These are phyloP conservation scores for Psilopsiagon aurifrons DNA, from an alignment of 2,113 vertebrate species.

Conservation along the genomic window DNA sequence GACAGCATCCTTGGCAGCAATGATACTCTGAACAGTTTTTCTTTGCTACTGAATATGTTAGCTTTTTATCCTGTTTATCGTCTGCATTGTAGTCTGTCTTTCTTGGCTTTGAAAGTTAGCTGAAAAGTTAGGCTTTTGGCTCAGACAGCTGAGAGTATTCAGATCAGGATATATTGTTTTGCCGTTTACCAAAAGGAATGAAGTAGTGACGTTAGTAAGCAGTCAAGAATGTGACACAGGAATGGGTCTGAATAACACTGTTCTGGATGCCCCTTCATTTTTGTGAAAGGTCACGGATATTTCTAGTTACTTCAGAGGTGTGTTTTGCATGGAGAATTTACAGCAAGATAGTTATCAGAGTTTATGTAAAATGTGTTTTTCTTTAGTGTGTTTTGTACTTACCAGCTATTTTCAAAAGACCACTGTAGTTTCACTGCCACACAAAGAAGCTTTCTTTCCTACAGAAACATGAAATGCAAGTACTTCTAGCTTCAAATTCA, in stretches of 20 bases:
- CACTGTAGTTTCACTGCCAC: neutral
- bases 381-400: neutral
- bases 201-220: neutral
- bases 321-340: neutral
- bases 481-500: neutral
- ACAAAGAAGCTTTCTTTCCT: neutral
- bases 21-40: neutral
- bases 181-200: neutral
- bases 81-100: neutral
- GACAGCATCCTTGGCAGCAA: fast-evolving
- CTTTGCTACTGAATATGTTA: neutral
- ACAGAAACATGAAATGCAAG: neutral
- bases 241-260: neutral
- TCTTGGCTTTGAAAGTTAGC: neutral
- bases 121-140: neutral
- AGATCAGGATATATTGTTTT: neutral
- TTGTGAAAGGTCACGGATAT: neutral
- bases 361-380: neutral
- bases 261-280: neutral
- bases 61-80: neutral
- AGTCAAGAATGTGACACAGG: neutral
- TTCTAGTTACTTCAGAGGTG: neutral
- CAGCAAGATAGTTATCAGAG: neutral
- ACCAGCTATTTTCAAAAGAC: neutral
- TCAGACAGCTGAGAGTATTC: neutral